Evolutionary conservation across 2,113 vertebrate genomes (phyloP), one percentile per base, ranked within the genome.

Genomic region (Pelusios castaneus): DNA sequence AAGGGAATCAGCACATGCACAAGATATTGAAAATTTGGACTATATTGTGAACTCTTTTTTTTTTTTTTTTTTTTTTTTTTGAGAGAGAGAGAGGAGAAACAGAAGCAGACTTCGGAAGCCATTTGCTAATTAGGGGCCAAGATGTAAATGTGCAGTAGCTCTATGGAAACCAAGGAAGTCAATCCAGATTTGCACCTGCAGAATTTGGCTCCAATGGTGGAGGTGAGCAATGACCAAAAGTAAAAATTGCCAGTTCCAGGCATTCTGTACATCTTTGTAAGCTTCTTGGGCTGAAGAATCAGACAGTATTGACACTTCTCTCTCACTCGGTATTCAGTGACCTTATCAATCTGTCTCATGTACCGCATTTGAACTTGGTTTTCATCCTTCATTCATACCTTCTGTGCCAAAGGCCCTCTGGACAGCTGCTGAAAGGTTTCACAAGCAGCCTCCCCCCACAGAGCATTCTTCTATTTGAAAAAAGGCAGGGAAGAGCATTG

Each of bases 21-120:
- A 63, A 63, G 34, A 14, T 63, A 63, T 19, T 63, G 60, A n/a
- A 63, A 63, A 63, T 63, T 63, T 63, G 16, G 31, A 13, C 16
- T n/a, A 60, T 60, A 60, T 58, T 58, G 10, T 29, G 56, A 56
- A 54, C n/a, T n/a, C 27, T 55, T 55, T 24, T 27, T 27, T 58
- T 58, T 12, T n/a, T n/a, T n/a, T n/a, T n/a, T n/a, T n/a, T n/a
- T n/a, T n/a, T n/a, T n/a, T n/a, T n/a, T n/a, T n/a, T n/a, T 29
- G 13, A 56, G 10, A 56, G 55, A 56, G 25, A 34, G 56, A 31
- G 10, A 52, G 75, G 70, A 14, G 3, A 49, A 34, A 4, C 2
- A 11, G n/a, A 31, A 76, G 4, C 43, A 34, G 25, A 77, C 45
- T 70, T 19, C 0, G 0, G 56, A 17, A 63, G 31, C 16, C 13